Percentiles rank a stretch among this genome's conserved stretches.
Conservation (phyloP, 2,113 vertebrate species). For the Atrichornis clamosus region DNA sequence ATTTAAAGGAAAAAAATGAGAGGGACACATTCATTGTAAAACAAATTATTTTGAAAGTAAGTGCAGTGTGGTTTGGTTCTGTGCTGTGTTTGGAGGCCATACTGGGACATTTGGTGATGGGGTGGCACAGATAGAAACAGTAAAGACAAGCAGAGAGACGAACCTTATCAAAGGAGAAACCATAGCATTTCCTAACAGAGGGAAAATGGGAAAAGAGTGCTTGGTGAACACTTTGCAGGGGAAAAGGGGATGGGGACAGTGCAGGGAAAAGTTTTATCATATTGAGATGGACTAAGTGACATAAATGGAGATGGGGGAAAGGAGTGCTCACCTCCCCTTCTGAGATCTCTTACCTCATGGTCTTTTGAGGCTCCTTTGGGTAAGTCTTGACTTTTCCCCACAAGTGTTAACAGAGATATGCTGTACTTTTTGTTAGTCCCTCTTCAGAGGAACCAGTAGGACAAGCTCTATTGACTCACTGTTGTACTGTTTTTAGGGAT, state of each 20-base stretch:
- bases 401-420: neutral
- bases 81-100: neutral
- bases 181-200: neutral
- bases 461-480: neutral
- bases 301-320: neutral
- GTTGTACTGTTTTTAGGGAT: neutral
- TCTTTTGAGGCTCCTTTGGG: neutral
- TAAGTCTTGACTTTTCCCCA: neutral
- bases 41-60: neutral
- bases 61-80: neutral
- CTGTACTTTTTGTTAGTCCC: neutral
- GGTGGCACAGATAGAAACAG: neutral
- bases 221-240: neutral
- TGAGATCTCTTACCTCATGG: neutral
- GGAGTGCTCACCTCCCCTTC: neutral
- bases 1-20: neutral
- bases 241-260: neutral
- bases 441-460: neutral
- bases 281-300: neutral
- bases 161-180: neutral
- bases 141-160: neutral
- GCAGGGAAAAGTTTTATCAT: rapidly evolving
- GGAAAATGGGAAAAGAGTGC: neutral
- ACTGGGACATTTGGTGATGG: neutral
- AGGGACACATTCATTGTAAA: neutral